Evolutionary conservation across 1,140 invertebrate genomes (phyloP).

Genomic region (Temnothorax longispinosus): DNA sequence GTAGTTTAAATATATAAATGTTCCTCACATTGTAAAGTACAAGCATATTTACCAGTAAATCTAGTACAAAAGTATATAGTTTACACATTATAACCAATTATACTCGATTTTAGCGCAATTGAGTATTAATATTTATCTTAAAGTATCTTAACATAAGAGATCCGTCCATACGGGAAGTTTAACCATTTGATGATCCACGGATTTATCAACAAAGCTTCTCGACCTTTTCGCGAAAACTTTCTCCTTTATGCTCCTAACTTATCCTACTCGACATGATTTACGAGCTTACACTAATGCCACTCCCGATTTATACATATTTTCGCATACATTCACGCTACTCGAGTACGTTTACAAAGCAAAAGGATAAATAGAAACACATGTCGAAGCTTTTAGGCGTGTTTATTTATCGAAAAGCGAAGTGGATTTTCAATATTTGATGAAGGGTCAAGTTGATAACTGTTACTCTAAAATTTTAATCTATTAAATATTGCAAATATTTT

Average conservation of each 20-base stretch:
- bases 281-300: conserved; percentile 20
- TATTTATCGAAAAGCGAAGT: conserved; percentile 45
- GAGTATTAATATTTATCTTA: not conserved
- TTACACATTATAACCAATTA: not conserved
- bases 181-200: conserved; percentile 37
- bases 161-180: not conserved
- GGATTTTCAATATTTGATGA: conserved; percentile 51
- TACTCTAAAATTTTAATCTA: conserved; percentile 27
- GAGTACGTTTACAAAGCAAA: conserved; percentile 33
- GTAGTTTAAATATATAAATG: not conserved
- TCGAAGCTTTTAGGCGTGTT: conserved; percentile 43
- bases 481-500: conserved; percentile 25
- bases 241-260: conserved; percentile 27
- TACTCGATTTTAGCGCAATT: not conserved
- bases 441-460: conserved; percentile 12
- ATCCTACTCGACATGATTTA: conserved; percentile 37
- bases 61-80: not conserved
- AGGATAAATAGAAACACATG: conserved; percentile 39
- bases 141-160: not conserved
- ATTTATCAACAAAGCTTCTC: conserved; percentile 37
- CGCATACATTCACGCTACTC: conserved; percentile 10
- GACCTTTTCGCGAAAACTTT: conserved; percentile 22
- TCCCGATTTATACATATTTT: conserved; percentile 39
- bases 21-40: not conserved
- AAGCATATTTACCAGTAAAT: not conserved